phyloP scores from a whole-genome alignment of 1,140 invertebrate genomes.

The Bombus vancouverensis region DNA sequence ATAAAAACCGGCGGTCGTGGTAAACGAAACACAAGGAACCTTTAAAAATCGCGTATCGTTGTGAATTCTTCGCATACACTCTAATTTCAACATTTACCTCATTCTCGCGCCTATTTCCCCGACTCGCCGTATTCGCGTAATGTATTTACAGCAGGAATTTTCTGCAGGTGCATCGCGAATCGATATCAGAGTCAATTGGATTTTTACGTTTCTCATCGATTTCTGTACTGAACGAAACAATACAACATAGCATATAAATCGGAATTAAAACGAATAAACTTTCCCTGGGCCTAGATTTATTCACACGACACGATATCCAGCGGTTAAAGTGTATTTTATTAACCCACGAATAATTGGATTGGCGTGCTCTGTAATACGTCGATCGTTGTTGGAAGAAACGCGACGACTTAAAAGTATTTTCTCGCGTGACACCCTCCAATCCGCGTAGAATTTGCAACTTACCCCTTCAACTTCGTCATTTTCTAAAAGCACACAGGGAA shows the following conservation, averaged over 20 bases:
- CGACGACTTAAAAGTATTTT: conserved; percentile 12
- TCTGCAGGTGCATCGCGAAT: neutral
- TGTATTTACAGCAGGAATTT: neutral
- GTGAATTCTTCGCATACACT: conserved; percentile 5
- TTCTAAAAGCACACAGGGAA: neutral
- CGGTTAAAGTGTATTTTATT: neutral
- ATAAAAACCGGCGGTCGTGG: neutral
- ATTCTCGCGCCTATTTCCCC: neutral
- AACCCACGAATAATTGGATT: conserved; percentile 2
- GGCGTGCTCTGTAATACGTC: neutral
- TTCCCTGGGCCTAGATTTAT: neutral
- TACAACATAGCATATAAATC: neutral
- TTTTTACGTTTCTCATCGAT: neutral
- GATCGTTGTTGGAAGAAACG: neutral
- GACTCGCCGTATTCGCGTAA: neutral
- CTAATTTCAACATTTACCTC: neutral
- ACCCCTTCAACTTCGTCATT: neutral
- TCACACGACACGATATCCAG: neutral
- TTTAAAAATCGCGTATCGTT: neutral
- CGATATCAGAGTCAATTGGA: conserved; percentile 1
- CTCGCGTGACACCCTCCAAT: conserved; percentile 2
- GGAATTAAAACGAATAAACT: neutral
- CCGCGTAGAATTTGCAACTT: neutral
- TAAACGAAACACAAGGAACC: too few species aligned
- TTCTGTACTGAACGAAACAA: neutral